Evolutionary conservation across 2,888 invertebrate genomes (phyloP), one percentile per base, ranked within the genome.

Genomic region (Aphodius sticticus): DNA sequence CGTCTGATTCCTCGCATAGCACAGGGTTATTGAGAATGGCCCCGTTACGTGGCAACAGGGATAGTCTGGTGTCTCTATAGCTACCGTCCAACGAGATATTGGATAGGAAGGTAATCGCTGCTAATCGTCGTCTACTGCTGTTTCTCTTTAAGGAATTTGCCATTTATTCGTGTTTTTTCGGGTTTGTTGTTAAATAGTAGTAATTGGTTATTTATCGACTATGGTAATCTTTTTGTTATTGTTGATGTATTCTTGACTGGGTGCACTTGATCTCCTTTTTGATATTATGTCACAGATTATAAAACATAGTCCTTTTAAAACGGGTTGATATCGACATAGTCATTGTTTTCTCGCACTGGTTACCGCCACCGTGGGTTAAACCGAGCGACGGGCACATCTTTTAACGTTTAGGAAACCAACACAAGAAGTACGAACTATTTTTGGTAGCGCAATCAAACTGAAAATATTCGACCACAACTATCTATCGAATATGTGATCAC

Each of bases 61-160:
- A 91, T 86, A 93, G 88, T 89, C 92, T 93, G 81, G 94, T 93
- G 88, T 95, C 95, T 87, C 93, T 93, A 89, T 95, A 94, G 85
- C 95, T 95, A 84, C 98, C 98, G 91, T 98, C 97, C 82, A 98
- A 92, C 82, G 98, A 97, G 88, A 99, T 98, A 90, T 98, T 98
- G 78, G 97, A 95, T 85, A 99, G 92, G 91, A 98, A 99, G 87
- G 96, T 96, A 87, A 97, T 93, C 85, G 98, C 98, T 87, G 97
- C 97, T 86, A 97, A 93, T 89, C 97, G 93, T 90, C 96, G 93
- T 87, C 96, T 93, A 86, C 95, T 95, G 90, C 94, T 93, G 86
- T 90, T 90, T 85, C 91, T 90, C 87, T 90, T 91, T 83, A 91
- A 85, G 85, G 90, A 90, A 86, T 89, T 90, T 90, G 92, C 91